Conservation (phyloP, 2,888 invertebrate species). For the Drosophila planitibia region DNA sequence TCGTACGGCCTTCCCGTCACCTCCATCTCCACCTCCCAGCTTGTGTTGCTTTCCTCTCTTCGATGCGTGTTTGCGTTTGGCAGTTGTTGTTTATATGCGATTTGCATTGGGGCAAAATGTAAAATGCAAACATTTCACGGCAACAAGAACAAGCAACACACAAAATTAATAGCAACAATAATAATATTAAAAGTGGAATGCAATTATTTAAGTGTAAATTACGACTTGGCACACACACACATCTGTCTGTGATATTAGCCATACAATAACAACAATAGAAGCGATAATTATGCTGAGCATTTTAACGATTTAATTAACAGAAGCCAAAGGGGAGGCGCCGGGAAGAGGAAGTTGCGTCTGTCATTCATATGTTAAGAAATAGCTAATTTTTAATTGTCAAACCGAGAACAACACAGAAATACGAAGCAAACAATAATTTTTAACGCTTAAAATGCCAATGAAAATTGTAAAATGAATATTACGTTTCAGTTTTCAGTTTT, state of each 20-base stretch:
- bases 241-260: conserved; percentile 17
- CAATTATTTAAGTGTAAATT: conserved; percentile 66
- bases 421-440: not conserved
- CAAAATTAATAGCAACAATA: conserved; percentile 27
- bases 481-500: conserved; percentile 36
- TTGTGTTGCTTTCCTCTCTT: not conserved
- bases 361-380: conserved; percentile 34
- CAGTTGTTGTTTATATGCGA: conserved; percentile 55
- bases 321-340: not conserved
- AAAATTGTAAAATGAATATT: conserved; percentile 46
- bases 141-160: conserved; percentile 21
- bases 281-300: conserved; percentile 65
- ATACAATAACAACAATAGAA: conserved; percentile 42
- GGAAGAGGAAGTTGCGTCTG: conserved; percentile 1
- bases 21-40: conserved; percentile 20
- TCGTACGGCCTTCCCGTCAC: conserved; percentile 57
- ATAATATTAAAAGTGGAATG: conserved; percentile 49
- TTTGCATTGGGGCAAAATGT: conserved; percentile 50
- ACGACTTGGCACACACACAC: conserved; percentile 30
- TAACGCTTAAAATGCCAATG: conserved; percentile 22
- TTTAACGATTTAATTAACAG: conserved; percentile 68
- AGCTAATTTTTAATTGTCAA: conserved; percentile 36
- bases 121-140: conserved; percentile 53
- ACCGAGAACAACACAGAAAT: conserved; percentile 3
- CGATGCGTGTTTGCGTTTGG: conserved; percentile 21